A percentile compares a stretch with the other conserved stretches of the same genome.
Evolutionary conservation across 2,797 vertebrate genomes (phyloP).

Genomic region (Gymnothorax reevesii): DNA sequence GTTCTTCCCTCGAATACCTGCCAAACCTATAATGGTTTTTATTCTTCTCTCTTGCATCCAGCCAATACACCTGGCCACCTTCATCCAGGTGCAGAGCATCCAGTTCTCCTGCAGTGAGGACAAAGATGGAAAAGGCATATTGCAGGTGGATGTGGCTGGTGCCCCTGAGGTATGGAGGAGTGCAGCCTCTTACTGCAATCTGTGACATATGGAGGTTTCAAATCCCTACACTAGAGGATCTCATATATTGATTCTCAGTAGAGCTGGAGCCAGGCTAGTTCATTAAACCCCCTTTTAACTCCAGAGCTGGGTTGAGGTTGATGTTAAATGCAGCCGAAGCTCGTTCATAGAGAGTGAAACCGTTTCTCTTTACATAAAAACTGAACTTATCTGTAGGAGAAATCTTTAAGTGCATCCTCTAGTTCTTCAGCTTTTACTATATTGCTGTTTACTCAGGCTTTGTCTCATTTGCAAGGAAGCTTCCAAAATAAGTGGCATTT

Average conservation of each 20-base stretch:
- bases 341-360: not conserved
- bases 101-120: slow-evolving; percentile 94
- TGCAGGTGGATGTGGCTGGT: slow-evolving; percentile 91
- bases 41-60: slow-evolving; percentile 50
- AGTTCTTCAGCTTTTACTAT: not conserved
- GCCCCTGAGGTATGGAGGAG: slow-evolving; percentile 84
- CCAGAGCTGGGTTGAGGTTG: not conserved
- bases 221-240: not conserved
- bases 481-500: too few species aligned
- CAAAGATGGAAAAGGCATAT: slow-evolving; percentile 91
- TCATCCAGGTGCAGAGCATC: slow-evolving; percentile 94
- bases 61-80: slow-evolving; percentile 96
- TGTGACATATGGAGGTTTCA: not conserved
- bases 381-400: not conserved
- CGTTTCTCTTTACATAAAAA: not conserved
- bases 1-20: not conserved
- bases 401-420: not conserved
- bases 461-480: too few species aligned
- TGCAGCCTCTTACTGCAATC: not conserved
- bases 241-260: not conserved
- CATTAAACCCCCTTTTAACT: not conserved
- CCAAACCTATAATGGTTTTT: not conserved
- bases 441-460: not conserved
- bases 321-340: not conserved
- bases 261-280: not conserved